Percentiles rank a stretch among this genome's conserved stretches.
Evolutionary conservation across 2,113 vertebrate genomes (phyloP).

Genomic region (Pycnonotus jocosus): DNA sequence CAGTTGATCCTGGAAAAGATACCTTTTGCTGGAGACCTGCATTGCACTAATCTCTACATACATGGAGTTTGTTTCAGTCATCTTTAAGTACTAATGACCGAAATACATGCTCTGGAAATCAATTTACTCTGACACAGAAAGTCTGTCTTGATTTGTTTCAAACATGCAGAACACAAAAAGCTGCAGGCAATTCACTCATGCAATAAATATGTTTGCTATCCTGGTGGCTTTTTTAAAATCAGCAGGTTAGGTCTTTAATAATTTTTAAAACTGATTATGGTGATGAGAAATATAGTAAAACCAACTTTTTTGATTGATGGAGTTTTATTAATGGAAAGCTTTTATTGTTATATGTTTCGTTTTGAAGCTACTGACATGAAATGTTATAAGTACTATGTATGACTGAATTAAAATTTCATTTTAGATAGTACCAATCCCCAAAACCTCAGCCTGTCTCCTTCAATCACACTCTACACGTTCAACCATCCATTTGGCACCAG

Average conservation of each 20-base stretch:
- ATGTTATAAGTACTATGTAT: background rate
- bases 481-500: background rate
- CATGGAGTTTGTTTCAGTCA: background rate
- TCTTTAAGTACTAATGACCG: background rate
- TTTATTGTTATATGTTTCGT: background rate
- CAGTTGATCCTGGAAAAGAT: background rate
- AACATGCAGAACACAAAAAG: background rate
- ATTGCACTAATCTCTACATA: background rate
- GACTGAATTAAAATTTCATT: conserved; percentile 9
- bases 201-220: background rate
- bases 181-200: background rate
- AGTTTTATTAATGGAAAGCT: background rate
- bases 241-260: background rate
- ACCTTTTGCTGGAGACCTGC: background rate
- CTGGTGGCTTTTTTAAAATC: background rate
- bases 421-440: background rate
- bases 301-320: background rate
- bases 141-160: background rate
- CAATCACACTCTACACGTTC: background rate
- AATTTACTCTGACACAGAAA: background rate
- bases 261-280: background rate
- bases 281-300: background rate
- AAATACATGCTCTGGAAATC: background rate
- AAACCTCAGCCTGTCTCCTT: background rate
- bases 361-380: background rate